Conservation (phyloP, 2,888 invertebrate genomes). For the Oscheius sp. region DNA sequence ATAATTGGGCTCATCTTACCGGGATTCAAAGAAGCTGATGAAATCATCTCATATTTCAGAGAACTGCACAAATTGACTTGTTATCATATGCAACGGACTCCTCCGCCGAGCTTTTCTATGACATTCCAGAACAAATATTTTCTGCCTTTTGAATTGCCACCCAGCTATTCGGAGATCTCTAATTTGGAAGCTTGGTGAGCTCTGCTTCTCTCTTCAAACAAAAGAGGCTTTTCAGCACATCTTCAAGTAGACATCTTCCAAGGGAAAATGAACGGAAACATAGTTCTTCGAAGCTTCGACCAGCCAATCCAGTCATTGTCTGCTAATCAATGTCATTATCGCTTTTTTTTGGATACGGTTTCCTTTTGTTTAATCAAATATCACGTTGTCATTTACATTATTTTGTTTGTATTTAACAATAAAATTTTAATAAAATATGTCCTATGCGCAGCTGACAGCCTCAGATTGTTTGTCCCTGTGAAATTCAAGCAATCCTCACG, state of each 20-base stretch:
- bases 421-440: too few relatives aligned
- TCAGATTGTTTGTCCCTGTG: too few relatives aligned
- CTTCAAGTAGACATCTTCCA: slow-evolving; percentile 18
- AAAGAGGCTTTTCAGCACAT: slow-evolving; percentile 11
- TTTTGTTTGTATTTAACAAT: too few relatives aligned
- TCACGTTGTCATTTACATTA: too few relatives aligned
- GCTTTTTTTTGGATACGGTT: slow-evolving; percentile 6
- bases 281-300: slow-evolving; percentile 17
- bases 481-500: too few relatives aligned
- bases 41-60: slow-evolving; percentile 10
- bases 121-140: slow-evolving; percentile 29
- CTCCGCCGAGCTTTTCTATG: slow-evolving; percentile 30
- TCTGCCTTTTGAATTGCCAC: slow-evolving; percentile 20
- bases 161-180: slow-evolving; percentile 20
- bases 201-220: not conserved
- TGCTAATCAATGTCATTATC: not conserved
- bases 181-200: not conserved
- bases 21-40: not conserved
- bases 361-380: not conserved
- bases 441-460: too few relatives aligned
- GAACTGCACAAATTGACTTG: slow-evolving; percentile 17
- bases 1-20: too few relatives aligned
- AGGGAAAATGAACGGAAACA: slow-evolving; percentile 7
- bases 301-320: slow-evolving; percentile 8
- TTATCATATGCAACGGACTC: slow-evolving; percentile 17